These are phyloP conservation scores for Microplitis manilae DNA, from an alignment of 2,888 invertebrate species.

Conservation along the genomic window DNA sequence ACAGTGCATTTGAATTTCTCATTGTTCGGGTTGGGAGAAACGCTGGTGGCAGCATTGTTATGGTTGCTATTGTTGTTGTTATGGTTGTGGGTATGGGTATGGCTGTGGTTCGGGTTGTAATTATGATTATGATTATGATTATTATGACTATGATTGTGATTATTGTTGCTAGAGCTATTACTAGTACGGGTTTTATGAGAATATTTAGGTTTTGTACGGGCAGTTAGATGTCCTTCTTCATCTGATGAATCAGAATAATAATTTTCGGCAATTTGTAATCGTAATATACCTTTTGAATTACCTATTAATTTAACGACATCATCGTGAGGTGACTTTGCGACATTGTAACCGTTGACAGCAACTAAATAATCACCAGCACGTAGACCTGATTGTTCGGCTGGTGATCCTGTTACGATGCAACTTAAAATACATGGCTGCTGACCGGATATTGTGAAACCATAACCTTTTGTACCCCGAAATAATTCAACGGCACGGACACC, in stretches of 20 bases:
- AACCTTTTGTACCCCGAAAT: constrained; percentile 88
- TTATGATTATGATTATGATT: too few relatives aligned
- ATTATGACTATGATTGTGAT: too few relatives aligned
- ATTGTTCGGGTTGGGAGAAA: not conserved
- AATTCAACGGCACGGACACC: constrained; percentile 89
- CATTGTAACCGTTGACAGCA: constrained; percentile 92
- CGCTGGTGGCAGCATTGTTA: constrained; percentile 9
- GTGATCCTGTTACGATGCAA: constrained; percentile 91
- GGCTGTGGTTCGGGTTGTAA: constrained; percentile 31
- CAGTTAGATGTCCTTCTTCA: constrained; percentile 78
- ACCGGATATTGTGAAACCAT: constrained; percentile 98
- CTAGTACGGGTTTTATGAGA: constrained; percentile 73
- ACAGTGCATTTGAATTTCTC: constrained; percentile 68
- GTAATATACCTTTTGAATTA: constrained; percentile 85
- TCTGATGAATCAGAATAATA: constrained; percentile 90
- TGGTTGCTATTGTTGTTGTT: not conserved
- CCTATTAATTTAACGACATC: constrained; percentile 94
- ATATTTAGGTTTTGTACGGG: constrained; percentile 77
- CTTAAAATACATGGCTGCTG: constrained; percentile 96
- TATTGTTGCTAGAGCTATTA: constrained; percentile 36
- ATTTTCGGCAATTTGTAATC: constrained; percentile 89
- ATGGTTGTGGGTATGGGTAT: not conserved
- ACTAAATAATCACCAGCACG: constrained; percentile 94
- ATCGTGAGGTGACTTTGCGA: constrained; percentile 93
- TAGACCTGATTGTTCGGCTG: constrained; percentile 91